A percentile compares a stretch with the other conserved stretches of the same genome.
Conservation (phyloP, 2,113 vertebrate genomes). For the Etheostoma spectabile region DNA sequence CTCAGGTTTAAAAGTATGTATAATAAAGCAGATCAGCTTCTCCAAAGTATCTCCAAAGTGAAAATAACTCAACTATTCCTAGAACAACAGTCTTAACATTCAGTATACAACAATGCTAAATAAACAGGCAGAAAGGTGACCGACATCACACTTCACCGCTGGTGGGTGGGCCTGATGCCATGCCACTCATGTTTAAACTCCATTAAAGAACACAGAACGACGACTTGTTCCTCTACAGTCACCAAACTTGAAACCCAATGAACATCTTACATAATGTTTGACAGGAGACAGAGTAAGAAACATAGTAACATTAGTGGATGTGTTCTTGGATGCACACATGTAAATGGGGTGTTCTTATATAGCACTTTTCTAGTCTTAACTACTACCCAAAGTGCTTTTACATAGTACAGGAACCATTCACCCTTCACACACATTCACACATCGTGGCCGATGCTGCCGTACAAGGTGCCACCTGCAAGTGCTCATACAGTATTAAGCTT, state of each 20-base stretch:
- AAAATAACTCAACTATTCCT: neutral
- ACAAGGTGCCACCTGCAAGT: too few relatives aligned
- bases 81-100: neutral
- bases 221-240: neutral
- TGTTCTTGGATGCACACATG: neutral
- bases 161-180: neutral
- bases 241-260: neutral
- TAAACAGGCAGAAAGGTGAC: too few relatives aligned
- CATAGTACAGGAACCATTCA: too few relatives aligned
- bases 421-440: too few relatives aligned
- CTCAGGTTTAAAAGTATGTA: constrained; percentile 17
- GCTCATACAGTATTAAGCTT: too few relatives aligned
- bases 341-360: too few relatives aligned
- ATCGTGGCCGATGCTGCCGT: too few relatives aligned
- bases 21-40: neutral
- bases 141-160: neutral
- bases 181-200: neutral
- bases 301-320: neutral
- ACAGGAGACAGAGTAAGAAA: neutral
- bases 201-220: neutral
- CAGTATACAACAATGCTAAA: neutral
- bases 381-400: too few relatives aligned
- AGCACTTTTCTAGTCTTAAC: too few relatives aligned
- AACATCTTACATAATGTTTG: neutral
- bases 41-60: neutral